phyloP scores from a whole-genome alignment of 2,113 vertebrate genomes.

The Pipra filicauda region DNA sequence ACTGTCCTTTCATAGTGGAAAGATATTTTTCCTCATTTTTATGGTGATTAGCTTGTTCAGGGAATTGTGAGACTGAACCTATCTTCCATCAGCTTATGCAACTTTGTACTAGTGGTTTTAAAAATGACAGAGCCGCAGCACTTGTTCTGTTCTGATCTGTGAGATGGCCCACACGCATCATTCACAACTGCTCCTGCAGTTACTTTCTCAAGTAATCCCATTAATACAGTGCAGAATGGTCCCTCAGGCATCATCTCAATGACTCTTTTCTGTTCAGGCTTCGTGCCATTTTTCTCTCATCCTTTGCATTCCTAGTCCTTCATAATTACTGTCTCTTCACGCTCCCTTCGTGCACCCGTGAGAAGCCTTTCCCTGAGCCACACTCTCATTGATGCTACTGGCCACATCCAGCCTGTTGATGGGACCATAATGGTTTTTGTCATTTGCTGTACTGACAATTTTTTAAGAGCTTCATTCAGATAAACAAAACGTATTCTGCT shows the following conservation, averaged over 20 bases:
- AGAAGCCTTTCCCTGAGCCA: background rate
- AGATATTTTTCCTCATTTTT: background rate
- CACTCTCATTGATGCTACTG: background rate
- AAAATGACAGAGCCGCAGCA: background rate
- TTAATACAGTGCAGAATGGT: background rate
- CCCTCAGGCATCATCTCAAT: background rate
- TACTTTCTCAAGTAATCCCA: background rate
- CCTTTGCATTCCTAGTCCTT: background rate
- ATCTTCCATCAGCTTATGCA: background rate
- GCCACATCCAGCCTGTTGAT: background rate
- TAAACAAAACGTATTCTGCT: background rate
- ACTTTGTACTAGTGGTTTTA: background rate
- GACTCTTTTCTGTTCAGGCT: background rate
- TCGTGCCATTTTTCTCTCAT: background rate
- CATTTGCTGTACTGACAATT: background rate
- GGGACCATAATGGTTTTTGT: background rate
- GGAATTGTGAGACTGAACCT: background rate
- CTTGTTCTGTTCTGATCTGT: background rate
- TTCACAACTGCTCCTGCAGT: background rate
- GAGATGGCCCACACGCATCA: background rate
- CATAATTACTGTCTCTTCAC: background rate
- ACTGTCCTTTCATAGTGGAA: background rate
- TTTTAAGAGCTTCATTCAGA: conserved; percentile 1
- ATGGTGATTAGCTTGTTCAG: background rate
- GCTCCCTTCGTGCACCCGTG: accelerated